Base-by-base conservation (phyloP, 2,888 invertebrate species). In the Metopia argyrocephala region DNA sequence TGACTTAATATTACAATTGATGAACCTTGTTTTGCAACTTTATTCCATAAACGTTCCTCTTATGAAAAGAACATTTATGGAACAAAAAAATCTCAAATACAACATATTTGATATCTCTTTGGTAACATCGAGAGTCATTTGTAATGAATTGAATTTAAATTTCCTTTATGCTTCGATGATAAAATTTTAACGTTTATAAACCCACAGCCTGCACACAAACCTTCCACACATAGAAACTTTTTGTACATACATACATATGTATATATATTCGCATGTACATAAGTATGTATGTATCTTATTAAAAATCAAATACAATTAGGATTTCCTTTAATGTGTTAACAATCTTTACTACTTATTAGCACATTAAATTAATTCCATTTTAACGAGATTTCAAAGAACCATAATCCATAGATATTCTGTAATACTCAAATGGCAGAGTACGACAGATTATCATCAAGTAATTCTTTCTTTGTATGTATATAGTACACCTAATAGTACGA, bases 41-140 rank as follows among this genome's bases (percentile, higher is more conserved):
- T 18, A 76, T 84, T 84, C 83, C 83, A 66, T 83, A 69, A 64
- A 71, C 52, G 80, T 83, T 84, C 83, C 82, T 65, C 64, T 64
- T 45, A 66, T 31, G 59, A 50, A 61, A 79, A 74, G 81, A 84
- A 78, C 82, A 62, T 62, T 28, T 76, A 84, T 76, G 83, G 81
- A 83, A 84, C 74, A 54, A 21, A 45, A 31, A 64, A 54, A 5
- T 15, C 1, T 21, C 28, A 54, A 7, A 62, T 54, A 62, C 21
- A 59, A 28, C 50, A 12, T 62, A 46, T 45, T 6, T 20, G 45
- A 12, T 46, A 61, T 48, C 46, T 50, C 45, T n/a, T 3, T 62
- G 66, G 38, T 23, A 79, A 70, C 31, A 64, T 64, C 28, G n/a
- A 61, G 1, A 2, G 68, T 68, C 81, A 50, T 78, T 78, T 28